These are phyloP conservation scores for Hipposideros larvatus DNA, from an alignment of 2,797 vertebrate species.

Conservation along the genomic window DNA sequence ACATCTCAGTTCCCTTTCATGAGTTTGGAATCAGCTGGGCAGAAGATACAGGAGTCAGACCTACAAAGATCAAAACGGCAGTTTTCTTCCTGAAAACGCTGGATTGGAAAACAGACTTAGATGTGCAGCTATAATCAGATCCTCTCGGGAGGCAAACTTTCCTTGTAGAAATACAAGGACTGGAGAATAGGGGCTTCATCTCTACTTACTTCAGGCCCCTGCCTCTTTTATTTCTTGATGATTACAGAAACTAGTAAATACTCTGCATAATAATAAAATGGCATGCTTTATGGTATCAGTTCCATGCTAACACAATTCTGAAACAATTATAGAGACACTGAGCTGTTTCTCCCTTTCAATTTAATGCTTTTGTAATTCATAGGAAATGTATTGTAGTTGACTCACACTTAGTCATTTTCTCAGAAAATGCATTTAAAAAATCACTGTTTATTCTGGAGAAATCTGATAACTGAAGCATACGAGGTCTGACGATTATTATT, in stretches of 20 bases:
- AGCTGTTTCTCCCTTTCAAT: not conserved
- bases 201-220: not conserved
- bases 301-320: not conserved
- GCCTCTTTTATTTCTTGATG: not conserved
- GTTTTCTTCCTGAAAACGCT: not conserved
- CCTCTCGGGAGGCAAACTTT: not conserved
- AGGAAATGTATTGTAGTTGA: not conserved
- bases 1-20: not conserved
- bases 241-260: not conserved
- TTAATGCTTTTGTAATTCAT: not conserved
- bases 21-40: not conserved
- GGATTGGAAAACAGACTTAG: not conserved
- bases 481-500: too few relatives aligned
- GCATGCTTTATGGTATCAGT: not conserved
- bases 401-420: conserved; percentile 30
- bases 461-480: not conserved
- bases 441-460: not conserved
- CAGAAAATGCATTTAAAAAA: not conserved
- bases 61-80: not conserved
- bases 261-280: not conserved
- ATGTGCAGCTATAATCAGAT: not conserved
- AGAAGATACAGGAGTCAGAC: not conserved
- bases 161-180: not conserved
- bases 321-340: not conserved
- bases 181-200: not conserved